Evolutionary conservation across 1,140 invertebrate genomes (phyloP).

Genomic region (Drosophila sucinea): DNA sequence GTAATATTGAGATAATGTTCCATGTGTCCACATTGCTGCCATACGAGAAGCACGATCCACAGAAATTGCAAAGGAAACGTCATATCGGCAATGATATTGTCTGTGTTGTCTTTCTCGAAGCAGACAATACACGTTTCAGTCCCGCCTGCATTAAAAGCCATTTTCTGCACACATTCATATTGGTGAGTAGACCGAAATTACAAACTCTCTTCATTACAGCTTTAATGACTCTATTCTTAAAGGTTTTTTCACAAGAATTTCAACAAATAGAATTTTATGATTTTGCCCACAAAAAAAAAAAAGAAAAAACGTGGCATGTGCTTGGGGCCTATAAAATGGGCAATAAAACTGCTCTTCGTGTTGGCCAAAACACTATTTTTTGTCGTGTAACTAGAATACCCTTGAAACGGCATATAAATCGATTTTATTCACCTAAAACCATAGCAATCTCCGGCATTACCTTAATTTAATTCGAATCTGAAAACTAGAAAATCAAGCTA

Average conservation of each 20-base stretch:
- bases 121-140: slow-evolving; percentile 95
- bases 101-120: slow-evolving; percentile 96
- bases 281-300: not conserved
- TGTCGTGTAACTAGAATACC: no score
- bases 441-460: no score
- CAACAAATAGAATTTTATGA: slow-evolving; percentile 3
- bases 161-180: slow-evolving; percentile 95
- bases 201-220: not conserved
- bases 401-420: no score
- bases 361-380: not conserved
- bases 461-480: no score
- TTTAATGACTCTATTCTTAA: not conserved
- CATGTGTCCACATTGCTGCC: slow-evolving; percentile 97
- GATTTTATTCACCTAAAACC: no score
- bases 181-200: slow-evolving; percentile 84
- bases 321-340: not conserved
- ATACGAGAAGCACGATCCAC: slow-evolving; percentile 95
- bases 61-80: slow-evolving; percentile 96
- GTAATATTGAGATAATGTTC: slow-evolving; percentile 97
- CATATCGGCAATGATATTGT: slow-evolving; percentile 99
- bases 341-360: slow-evolving; percentile 8
- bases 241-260: no score
- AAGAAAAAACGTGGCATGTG: not conserved
- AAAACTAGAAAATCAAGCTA: no score
- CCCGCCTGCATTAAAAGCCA: slow-evolving; percentile 97